Evolutionary conservation across 2,113 vertebrate species (phyloP).

Genomic region (Pelobates fuscus): DNA sequence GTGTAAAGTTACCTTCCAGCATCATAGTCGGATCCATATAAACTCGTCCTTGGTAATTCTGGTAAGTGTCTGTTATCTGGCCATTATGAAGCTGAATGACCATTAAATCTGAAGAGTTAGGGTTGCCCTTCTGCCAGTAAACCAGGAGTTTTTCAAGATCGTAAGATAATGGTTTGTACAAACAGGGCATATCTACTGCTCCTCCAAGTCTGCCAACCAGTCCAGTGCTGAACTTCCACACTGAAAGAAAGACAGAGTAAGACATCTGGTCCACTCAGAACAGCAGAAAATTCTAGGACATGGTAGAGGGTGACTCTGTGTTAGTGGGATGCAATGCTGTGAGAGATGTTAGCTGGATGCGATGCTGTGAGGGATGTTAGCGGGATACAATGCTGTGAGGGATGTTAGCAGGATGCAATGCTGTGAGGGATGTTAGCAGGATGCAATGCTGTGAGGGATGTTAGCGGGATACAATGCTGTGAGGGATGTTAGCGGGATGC

Average conservation of each 20-base stretch:
- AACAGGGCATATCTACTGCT: slow-evolving; percentile 9
- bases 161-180: no score
- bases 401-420: no score
- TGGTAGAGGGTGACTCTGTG: no score
- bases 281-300: no score
- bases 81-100: not conserved
- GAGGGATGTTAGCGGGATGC: no score
- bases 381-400: no score
- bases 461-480: no score
- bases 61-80: not conserved
- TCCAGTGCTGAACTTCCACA: not conserved
- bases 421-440: no score
- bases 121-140: slow-evolving; percentile 9
- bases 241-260: not conserved
- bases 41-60: not conserved
- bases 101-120: not conserved
- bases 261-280: not conserved
- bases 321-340: no score
- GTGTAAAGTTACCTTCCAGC: not conserved
- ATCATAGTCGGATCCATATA: not conserved
- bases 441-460: no score
- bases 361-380: no score
- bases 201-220: not conserved
- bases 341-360: no score
- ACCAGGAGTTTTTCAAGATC: not conserved